Percentiles rank a stretch among this genome's conserved stretches.
Conservation (phyloP, 2,797 vertebrate species). For the Zenarchopterus dispar region DNA sequence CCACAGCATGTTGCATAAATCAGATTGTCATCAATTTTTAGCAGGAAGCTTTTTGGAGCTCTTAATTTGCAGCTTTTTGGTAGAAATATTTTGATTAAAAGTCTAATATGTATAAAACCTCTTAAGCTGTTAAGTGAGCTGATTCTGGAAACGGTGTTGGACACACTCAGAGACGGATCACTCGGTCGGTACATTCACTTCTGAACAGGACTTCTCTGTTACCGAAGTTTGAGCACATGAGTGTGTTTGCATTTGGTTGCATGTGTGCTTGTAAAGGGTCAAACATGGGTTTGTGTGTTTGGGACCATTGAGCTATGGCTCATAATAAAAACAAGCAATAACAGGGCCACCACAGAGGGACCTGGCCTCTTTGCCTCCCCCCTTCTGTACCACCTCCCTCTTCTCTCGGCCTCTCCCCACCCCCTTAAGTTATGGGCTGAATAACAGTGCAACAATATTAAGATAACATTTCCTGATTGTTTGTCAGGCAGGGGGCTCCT, state of each 20-base stretch:
- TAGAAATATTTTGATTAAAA: constrained; percentile 62
- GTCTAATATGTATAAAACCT: constrained; percentile 41
- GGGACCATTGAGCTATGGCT: constrained; percentile 85
- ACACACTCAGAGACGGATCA: too few species aligned
- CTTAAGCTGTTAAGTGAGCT: constrained; percentile 64
- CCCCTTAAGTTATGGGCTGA: constrained; percentile 89
- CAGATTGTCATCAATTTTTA: constrained; percentile 65
- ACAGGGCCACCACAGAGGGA: constrained; percentile 90
- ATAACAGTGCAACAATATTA: constrained; percentile 91
- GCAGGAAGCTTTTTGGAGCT: constrained; percentile 48
- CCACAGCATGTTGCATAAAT: constrained; percentile 65
- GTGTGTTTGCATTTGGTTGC: background rate
- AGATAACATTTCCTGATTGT: constrained; percentile 91
- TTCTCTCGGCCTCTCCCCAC: constrained; percentile 79
- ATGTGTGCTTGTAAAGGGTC: constrained; percentile 24
- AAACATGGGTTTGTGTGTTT: constrained; percentile 59
- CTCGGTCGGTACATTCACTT: constrained; percentile 23
- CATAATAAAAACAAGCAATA: constrained; percentile 96
- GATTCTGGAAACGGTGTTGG: constrained; percentile 41
- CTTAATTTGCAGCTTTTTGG: constrained; percentile 62
- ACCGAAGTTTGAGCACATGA: constrained; percentile 30
- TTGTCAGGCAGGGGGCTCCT: constrained; percentile 83
- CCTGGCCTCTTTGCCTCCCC: constrained; percentile 76
- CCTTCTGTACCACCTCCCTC: constrained; percentile 43
- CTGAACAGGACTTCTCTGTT: constrained; percentile 16